Base-by-base conservation (phyloP, 2,888 invertebrate species). In the Heliconius cydno region DNA sequence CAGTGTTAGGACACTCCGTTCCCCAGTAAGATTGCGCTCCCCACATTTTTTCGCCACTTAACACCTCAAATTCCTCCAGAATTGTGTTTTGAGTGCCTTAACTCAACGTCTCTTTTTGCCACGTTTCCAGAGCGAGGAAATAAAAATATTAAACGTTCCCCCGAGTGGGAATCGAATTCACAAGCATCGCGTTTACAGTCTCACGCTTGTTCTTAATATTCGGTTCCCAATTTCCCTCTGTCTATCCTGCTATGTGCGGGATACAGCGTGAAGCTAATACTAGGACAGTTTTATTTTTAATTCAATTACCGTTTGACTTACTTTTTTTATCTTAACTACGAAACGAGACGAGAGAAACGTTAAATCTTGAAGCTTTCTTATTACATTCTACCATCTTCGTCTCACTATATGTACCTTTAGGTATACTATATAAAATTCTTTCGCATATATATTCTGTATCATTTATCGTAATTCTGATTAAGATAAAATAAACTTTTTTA, bases 251-350 rank as follows among this genome's bases (percentile, higher is more conserved):
- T 6, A 52, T 52, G 46, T 52, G 19, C 15, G 19, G 46, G 19
- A 52, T 52, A 52, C 2, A 52, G 46, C 15, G 46, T 52, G 46
- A 19, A 52, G 46, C 19, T 52, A 19, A 52, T 52, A 52, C 46
- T 52, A 52, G 19, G 46, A 19, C 46, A 19, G 13, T 63, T 52
- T 28, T 19, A 72, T 41, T 52, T 67, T 38, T n/a, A 67, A 22
- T 38, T 68, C 25, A 67, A 68, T 41, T 67, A 67, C 10, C 22
- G 34, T 34, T n/a, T 68, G 68, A 41, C 68, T 68, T 68, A 68
- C 68, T 68, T 68, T 67, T 68, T 67, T 68, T 68, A 68, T 68
- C 13, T 41, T 41, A 68, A 68, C 68, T 68, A 41, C 22, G 67
- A 38, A 68, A 68, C 38, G 41, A 68, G n/a, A 68, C 68, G 68